Conservation (phyloP, 2,888 invertebrate genomes). For the Aporophyla lueneburgensis region DNA sequence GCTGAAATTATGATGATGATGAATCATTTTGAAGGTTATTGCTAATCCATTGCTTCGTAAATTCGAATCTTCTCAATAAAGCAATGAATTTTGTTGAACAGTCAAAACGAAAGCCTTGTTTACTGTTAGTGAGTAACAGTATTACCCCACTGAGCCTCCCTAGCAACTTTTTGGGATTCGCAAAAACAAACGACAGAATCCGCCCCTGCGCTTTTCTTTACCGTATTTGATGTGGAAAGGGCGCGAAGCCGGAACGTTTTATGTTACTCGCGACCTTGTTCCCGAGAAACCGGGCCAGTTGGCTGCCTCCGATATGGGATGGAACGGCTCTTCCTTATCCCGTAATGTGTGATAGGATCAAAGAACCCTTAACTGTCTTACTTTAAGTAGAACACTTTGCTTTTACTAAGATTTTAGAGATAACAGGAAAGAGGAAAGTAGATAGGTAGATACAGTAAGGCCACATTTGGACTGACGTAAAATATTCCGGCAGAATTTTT, state of each 20-base stretch:
- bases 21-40: too few species aligned
- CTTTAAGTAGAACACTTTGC: constrained; percentile 34
- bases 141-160: not conserved
- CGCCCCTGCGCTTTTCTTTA: not conserved
- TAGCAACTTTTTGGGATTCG: not conserved
- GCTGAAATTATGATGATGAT: too few species aligned
- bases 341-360: constrained; percentile 50
- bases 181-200: not conserved
- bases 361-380: constrained; percentile 29
- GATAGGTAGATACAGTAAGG: not conserved
- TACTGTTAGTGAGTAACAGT: too few species aligned
- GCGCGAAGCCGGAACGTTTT: constrained; percentile 33
- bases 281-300: constrained; percentile 17
- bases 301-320: constrained; percentile 24
- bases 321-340: constrained; percentile 21
- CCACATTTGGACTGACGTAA: too few species aligned
- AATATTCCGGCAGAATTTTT: too few species aligned
- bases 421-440: constrained; percentile 12
- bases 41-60: too few species aligned
- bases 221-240: constrained; percentile 1
- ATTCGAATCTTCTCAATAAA: too few species aligned
- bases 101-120: too few species aligned
- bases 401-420: constrained; percentile 24
- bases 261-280: constrained; percentile 44
- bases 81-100: too few species aligned